These are phyloP conservation scores for Cottoperca gobio DNA, from an alignment of 2,797 vertebrate species.

Conservation along the genomic window DNA sequence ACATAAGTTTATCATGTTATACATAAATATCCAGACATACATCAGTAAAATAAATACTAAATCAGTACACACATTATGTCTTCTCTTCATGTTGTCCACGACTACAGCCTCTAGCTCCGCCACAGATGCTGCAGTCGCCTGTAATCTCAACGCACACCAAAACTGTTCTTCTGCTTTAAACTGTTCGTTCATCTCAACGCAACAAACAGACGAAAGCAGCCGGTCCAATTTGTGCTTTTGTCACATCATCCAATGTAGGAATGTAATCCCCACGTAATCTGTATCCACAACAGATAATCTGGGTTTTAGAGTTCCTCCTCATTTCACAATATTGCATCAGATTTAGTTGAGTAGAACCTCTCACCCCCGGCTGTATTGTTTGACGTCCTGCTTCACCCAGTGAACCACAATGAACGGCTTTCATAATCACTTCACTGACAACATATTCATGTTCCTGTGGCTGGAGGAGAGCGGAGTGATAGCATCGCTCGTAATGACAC, in stretches of 20 bases:
- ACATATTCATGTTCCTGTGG: conserved; percentile 5
- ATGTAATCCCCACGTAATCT: conserved; percentile 45
- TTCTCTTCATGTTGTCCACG: too few species aligned
- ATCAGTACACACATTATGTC: too few species aligned
- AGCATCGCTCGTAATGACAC: conserved; percentile 46
- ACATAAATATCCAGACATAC: too few species aligned
- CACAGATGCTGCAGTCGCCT: too few species aligned
- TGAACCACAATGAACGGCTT: conserved; percentile 15
- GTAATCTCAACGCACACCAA: neutral
- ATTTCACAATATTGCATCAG: conserved; percentile 27
- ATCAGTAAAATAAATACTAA: too few species aligned
- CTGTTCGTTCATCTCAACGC: too few species aligned
- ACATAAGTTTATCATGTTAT: too few species aligned
- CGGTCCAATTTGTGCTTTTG: conserved; percentile 23
- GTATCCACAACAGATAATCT: conserved; percentile 39
- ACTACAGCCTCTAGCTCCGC: too few species aligned
- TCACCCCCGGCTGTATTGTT: neutral
- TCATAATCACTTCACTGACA: conserved; percentile 16
- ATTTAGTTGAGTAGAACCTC: conserved; percentile 8
- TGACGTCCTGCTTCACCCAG: conserved; percentile 16
- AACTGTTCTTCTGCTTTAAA: conserved; percentile 18
- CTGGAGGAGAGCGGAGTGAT: conserved; percentile 34
- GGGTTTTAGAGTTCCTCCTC: conserved; percentile 28
- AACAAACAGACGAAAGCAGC: conserved; percentile 11
- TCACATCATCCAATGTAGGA: conserved; percentile 6